A percentile compares a stretch with the other conserved stretches of the same genome.
Evolutionary conservation across 2,888 invertebrate genomes (phyloP).

Genomic region (Tridacna crocea): DNA sequence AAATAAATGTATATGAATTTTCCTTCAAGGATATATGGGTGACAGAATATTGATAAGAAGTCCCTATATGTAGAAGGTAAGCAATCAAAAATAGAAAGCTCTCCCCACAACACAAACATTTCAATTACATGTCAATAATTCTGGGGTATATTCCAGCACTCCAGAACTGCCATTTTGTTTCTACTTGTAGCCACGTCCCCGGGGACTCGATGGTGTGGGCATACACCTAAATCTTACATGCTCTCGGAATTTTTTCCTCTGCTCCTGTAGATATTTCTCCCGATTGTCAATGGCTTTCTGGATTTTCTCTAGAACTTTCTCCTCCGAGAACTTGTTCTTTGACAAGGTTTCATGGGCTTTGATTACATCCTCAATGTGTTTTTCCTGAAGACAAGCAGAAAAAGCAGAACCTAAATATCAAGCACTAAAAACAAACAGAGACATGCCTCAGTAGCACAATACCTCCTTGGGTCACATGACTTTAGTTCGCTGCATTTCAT

Average conservation of each 20-base stretch:
- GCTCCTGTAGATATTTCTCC: slow-evolving; percentile 95
- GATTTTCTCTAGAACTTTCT: slow-evolving; percentile 90
- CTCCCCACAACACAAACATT: not conserved
- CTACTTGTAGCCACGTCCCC: not conserved
- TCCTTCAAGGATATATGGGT: too few species aligned
- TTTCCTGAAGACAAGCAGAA: slow-evolving; percentile 70
- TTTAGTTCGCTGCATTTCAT: too few species aligned
- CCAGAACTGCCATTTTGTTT: not conserved
- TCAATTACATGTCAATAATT: not conserved
- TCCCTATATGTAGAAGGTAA: too few species aligned
- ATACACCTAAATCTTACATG: slow-evolving; percentile 85
- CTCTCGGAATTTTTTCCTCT: slow-evolving; percentile 95
- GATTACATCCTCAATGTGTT: slow-evolving; percentile 81
- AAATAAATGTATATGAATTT: too few species aligned
- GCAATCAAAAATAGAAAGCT: too few species aligned
- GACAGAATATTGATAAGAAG: too few species aligned
- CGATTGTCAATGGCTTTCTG: slow-evolving; percentile 94
- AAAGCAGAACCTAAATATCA: slow-evolving; percentile 14
- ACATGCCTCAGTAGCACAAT: slow-evolving; percentile 14
- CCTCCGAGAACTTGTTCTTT: slow-evolving; percentile 89
- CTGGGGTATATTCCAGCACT: not conserved
- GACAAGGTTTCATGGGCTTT: slow-evolving; percentile 91
- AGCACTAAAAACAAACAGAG: slow-evolving; percentile 8
- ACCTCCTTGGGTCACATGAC: too few species aligned
- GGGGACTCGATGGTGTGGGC: not conserved